Percentiles rank a stretch among this genome's conserved stretches.
These are phyloP conservation scores for Agrochola lychnidis DNA, from an alignment of 2,888 invertebrate genomes.

Conservation along the genomic window DNA sequence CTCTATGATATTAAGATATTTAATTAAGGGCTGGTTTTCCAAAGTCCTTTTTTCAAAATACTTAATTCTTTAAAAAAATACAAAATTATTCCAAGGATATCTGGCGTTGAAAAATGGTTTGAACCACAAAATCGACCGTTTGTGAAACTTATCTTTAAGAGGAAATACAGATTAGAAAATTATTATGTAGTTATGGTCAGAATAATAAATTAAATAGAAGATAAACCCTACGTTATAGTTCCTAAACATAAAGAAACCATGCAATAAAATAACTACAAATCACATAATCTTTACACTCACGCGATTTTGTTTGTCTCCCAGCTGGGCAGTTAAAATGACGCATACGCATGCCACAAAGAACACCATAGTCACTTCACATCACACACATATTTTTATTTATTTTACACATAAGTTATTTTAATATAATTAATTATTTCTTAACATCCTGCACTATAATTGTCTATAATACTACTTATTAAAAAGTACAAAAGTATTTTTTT, in stretches of 20 bases:
- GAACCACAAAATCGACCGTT: background rate
- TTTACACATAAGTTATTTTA: background rate
- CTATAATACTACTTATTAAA: background rate
- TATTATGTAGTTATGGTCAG: background rate
- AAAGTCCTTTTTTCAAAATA: too few relatives aligned
- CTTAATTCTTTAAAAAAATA: too few relatives aligned
- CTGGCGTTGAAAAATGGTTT: background rate
- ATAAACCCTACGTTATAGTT: background rate
- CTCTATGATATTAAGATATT: background rate
- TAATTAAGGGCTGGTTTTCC: background rate
- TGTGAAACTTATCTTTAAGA: background rate
- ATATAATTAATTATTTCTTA: too few relatives aligned
- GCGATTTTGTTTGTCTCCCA: constrained; percentile 63
- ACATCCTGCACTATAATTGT: background rate
- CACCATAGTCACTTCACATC: constrained; percentile 56
- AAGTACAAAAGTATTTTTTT: background rate
- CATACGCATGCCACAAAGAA: constrained; percentile 67
- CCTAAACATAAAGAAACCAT: constrained; percentile 16
- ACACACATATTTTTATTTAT: constrained; percentile 23
- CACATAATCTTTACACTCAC: constrained; percentile 49
- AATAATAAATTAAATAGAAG: background rate
- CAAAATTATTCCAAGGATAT: background rate
- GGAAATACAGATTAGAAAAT: background rate
- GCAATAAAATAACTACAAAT: constrained; percentile 4
- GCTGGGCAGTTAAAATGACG: constrained; percentile 65